phyloP scores from a whole-genome alignment of 2,113 vertebrate genomes.

The Psammodynastes pulverulentus region DNA sequence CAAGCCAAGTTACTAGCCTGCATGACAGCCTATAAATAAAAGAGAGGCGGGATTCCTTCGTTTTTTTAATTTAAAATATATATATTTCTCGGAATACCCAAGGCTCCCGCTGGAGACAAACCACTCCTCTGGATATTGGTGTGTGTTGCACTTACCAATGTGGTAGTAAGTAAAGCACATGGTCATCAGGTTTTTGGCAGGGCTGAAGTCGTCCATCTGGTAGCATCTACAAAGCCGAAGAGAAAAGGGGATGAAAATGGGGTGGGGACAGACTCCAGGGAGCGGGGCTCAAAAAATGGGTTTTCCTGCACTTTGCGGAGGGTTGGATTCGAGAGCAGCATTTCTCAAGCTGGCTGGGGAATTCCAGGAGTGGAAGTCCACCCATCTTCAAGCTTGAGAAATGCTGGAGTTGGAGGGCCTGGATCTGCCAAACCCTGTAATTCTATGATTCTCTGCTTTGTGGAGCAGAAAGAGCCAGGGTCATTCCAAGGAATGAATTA shows the following conservation, averaged over 20 bases:
- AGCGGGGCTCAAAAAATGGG: too few species aligned
- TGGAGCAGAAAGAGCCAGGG: background rate
- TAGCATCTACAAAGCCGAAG: slow-evolving; percentile 76
- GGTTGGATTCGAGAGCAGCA: too few species aligned
- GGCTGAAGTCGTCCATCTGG: slow-evolving; percentile 95
- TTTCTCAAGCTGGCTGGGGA: background rate
- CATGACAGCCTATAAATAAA: background rate
- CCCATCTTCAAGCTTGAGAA: background rate
- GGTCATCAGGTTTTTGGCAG: slow-evolving; percentile 98
- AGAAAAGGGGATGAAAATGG: background rate
- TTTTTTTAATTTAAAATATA: background rate
- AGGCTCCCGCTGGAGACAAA: background rate
- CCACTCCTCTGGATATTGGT: background rate
- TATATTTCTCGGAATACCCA: background rate
- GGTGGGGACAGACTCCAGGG: too few species aligned
- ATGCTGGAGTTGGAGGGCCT: background rate
- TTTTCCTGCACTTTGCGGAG: too few species aligned
- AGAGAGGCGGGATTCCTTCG: background rate
- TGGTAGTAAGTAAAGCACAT: slow-evolving; percentile 99
- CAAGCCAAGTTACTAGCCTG: background rate
- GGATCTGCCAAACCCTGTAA: background rate
- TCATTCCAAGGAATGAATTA: background rate
- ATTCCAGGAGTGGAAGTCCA: background rate
- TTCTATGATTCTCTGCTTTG: background rate
- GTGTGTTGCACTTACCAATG: slow-evolving; percentile 72